Base-by-base conservation (phyloP, 1,140 invertebrate genomes). In the Drosophila persimilis region DNA sequence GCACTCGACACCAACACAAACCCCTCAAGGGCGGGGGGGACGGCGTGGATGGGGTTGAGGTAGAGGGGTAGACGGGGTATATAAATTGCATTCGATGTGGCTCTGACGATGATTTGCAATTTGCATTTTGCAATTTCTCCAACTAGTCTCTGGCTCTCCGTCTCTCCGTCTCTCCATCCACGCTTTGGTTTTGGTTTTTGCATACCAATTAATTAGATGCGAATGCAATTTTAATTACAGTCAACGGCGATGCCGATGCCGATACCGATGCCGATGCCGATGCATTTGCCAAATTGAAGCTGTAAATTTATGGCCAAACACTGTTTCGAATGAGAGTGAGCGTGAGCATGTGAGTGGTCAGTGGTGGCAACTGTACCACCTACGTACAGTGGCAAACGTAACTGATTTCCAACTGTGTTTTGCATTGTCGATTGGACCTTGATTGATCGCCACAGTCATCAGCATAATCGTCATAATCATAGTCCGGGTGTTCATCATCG, bases 151-250 rank as follows among this genome's bases (percentile, higher is more conserved):
- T 39, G 35, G 11, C 35, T 39, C 35, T 39, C 35, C 15, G 45
- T 26, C 63, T 48, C 45, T 69, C 54, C 43, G 20, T 35, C 51
- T 69, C 48, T 11, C 29, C 55, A 66, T 46, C 66, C 53, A 20
- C 22, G 52, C 56, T 60, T 53, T 43, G 74, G 50, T 70, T 47
- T 45, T 53, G 70, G 78, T 77, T 90, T 90, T 89, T 90, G 89
- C 84, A 90, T 90, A 83, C 78, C 76, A 90, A 89, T 90, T 90
- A 90, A 90, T 90, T 90, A 90, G 81, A 90, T 90, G 89, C 89
- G 89, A 90, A 90, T 90, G 89, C 89, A 90, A 90, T 90, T 90
- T 90, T 90, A 90, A 90, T 90, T 90, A 89, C 81, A 83, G 31
- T 79, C 60, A 77, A 78, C 64, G 65, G 59, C 59, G 50, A 48